Evolutionary conservation across 2,113 vertebrate species (phyloP).

Genomic region (Indri indri): DNA sequence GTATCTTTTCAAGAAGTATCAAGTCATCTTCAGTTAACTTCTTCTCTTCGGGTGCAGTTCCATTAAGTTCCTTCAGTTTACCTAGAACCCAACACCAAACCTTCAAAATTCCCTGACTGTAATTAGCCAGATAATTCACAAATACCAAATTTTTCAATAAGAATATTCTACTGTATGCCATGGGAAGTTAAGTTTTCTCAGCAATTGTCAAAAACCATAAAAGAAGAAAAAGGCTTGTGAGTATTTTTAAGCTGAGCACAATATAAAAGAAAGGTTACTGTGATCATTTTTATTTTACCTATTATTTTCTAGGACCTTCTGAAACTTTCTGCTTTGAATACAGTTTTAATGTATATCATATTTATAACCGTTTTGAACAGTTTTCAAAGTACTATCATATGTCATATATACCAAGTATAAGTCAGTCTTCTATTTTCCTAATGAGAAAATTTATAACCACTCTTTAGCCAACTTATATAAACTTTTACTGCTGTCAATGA

Average conservation of each 20-base stretch:
- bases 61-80: constrained; percentile 93
- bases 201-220: background rate
- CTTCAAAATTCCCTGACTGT: constrained; percentile 25
- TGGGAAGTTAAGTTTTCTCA: background rate
- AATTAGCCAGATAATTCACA: constrained; percentile 10
- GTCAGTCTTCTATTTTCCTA: background rate
- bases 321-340: background rate
- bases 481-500: background rate
- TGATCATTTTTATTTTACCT: background rate
- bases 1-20: constrained; percentile 87
- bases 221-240: background rate
- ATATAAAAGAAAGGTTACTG: background rate
- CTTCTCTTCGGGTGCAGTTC: constrained; percentile 83
- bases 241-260: background rate
- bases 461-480: background rate
- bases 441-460: background rate
- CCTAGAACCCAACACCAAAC: constrained; percentile 81
- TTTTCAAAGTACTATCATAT: constrained; percentile 3
- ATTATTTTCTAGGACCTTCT: constrained; percentile 11
- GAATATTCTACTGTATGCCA: background rate
- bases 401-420: background rate
- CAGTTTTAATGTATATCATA: background rate
- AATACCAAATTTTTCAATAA: background rate
- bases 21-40: constrained; percentile 87
- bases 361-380: background rate